Conservation (phyloP, 2,113 vertebrate genomes). For the Chionodraco myersi region DNA sequence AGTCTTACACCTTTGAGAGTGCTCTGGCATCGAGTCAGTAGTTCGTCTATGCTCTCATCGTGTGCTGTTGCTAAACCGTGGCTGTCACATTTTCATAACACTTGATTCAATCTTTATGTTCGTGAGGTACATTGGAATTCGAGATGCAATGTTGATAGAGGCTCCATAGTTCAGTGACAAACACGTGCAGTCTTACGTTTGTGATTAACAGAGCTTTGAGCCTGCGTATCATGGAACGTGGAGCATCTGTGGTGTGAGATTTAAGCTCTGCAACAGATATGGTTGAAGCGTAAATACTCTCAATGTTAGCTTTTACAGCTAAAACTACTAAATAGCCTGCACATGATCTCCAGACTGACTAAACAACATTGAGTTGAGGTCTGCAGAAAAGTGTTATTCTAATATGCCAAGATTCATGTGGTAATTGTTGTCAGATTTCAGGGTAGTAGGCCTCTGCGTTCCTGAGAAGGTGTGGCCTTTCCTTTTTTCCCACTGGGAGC, state of each 20-base stretch:
- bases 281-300: constrained; percentile 7
- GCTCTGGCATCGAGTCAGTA: constrained; percentile 57
- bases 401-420: constrained; percentile 65
- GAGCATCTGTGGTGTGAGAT: constrained; percentile 31
- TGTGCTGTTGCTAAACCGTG: constrained; percentile 40
- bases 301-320: constrained; percentile 26
- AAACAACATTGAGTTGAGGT: constrained; percentile 36
- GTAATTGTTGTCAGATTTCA: constrained; percentile 81
- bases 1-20: constrained; percentile 43
- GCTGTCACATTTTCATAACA: constrained; percentile 57
- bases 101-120: constrained; percentile 63
- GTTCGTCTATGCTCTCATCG: constrained; percentile 11
- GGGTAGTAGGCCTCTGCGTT: constrained; percentile 62
- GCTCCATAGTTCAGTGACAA: constrained; percentile 12
- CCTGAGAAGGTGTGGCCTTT: constrained; percentile 70
- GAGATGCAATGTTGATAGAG: constrained; percentile 39
- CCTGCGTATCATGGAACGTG: constrained; percentile 12
- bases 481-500: constrained; percentile 64
- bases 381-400: constrained; percentile 58
- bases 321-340: constrained; percentile 29
- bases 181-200: constrained; percentile 4
- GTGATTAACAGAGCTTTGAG: constrained; percentile 39
- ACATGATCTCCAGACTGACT: constrained; percentile 60
- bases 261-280: constrained; percentile 16
- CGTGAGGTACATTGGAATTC: constrained; percentile 40